Evolutionary conservation across 1,140 invertebrate genomes (phyloP).

Genomic region (Nixonia krombeini): DNA sequence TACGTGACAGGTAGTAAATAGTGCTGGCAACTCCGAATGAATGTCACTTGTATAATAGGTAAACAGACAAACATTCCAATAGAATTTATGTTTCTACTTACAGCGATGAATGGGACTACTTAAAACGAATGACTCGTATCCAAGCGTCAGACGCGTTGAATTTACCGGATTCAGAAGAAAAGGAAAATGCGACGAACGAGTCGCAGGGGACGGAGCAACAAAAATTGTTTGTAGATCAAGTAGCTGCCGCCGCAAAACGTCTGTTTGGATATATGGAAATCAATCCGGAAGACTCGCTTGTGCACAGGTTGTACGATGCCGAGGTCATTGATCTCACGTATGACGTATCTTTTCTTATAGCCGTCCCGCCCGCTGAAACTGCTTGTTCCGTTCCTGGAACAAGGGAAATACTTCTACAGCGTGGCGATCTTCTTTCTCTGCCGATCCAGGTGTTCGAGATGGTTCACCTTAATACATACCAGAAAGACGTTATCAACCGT

Average conservation of each 20-base stretch:
- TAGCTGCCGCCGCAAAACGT: conserved; percentile 79
- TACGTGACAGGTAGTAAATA: no score
- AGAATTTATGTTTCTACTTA: no score
- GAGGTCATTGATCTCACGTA: conserved; percentile 92
- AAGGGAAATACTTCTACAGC: conserved; percentile 83
- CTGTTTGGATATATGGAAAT: conserved; percentile 87
- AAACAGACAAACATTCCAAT: no score
- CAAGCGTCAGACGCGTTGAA: conserved; percentile 51
- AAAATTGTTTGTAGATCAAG: conserved; percentile 82
- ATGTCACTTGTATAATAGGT: no score
- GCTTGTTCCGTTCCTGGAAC: conserved; percentile 93
- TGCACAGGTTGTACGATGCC: conserved; percentile 88
- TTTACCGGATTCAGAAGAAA: conserved; percentile 62
- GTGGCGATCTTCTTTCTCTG: conserved; percentile 85
- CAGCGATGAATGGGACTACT: conserved; percentile 92
- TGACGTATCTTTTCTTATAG: conserved; percentile 90
- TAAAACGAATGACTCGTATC: conserved; percentile 74
- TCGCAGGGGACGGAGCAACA: conserved; percentile 79
- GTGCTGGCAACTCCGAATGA: no score
- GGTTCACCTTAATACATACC: conserved; percentile 93
- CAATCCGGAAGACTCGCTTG: conserved; percentile 75
- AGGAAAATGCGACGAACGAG: conserved; percentile 70
- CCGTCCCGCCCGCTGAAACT: conserved; percentile 90
- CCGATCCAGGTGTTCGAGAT: conserved; percentile 95
- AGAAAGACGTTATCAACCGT: conserved; percentile 86